Evolutionary conservation across 2,888 invertebrate genomes (phyloP), one percentile per base, ranked within the genome.

Genomic region (Amiota minor): DNA sequence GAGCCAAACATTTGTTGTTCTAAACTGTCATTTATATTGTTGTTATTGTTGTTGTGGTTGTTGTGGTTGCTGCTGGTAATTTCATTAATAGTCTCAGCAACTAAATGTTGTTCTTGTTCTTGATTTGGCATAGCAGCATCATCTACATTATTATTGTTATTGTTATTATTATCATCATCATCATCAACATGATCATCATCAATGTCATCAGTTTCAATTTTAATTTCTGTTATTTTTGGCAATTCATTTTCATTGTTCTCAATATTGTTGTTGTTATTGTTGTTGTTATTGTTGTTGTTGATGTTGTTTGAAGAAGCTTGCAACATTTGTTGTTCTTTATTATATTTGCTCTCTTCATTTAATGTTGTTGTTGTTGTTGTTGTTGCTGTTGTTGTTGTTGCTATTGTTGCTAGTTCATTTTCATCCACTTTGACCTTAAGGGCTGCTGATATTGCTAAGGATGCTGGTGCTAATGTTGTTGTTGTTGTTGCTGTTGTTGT

Each of bases 1-100:
- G 93, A 92, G 90, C 94, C 94, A 91, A 94, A 93, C 67, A 68
- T 68, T 23, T 68, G 67, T 84, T 92, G 91, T 88, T 93, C 93
- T 84, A 93, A 93, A 90, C 92, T 93, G 89, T 81, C 20, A 11
- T 59, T 20, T 3, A 20, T 18, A 11, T 59, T 20, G 18, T 59
- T 79, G 82, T 80, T 77, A 78, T 80, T 83, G 81, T 79, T 82
- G 78, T 55, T 73, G 72, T 72, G n/a, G n/a, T n/a, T 70, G 70
- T 72, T 46, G 14, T 20, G n/a, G 18, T 18, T 16, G 16, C 16
- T 18, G 18, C 20, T 59, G 14, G 59, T 59, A 1, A 12, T n/a
- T 59, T 59, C 59, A 59, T 59, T 56, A 18, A 18, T 16, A 20
- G 20, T 16, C n/a, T 53, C 16, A 53, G 9, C 53, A 53, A 9